phyloP scores from a whole-genome alignment of 2,888 invertebrate species.

The Aradus depressus region DNA sequence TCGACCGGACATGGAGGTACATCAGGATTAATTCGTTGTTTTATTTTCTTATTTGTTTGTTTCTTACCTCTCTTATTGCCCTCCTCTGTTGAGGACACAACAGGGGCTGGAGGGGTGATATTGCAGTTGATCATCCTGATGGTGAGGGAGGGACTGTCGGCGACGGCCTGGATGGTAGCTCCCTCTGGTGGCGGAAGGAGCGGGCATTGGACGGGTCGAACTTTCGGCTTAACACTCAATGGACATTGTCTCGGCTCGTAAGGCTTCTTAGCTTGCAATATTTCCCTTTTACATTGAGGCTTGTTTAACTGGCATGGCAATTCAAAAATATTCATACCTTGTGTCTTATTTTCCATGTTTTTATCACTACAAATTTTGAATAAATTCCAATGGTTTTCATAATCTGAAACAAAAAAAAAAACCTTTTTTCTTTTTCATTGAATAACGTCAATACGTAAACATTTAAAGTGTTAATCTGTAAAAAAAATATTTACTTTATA shows the following conservation, averaged over 20 bases:
- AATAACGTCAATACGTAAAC: too few relatives aligned
- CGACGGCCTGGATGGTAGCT: not conserved
- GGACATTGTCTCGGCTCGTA: conserved; percentile 13
- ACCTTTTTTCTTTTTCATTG: too few relatives aligned
- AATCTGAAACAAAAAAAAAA: too few relatives aligned
- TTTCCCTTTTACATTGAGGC: conserved; percentile 12
- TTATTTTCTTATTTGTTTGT: too few relatives aligned
- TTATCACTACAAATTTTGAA: too few relatives aligned
- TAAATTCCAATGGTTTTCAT: too few relatives aligned
- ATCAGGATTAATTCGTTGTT: too few relatives aligned
- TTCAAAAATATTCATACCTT: too few relatives aligned
- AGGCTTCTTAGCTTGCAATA: conserved; percentile 1
- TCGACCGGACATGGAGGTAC: not conserved
- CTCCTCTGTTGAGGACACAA: not conserved
- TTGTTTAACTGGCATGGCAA: conserved; percentile 7
- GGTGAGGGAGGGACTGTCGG: conserved; percentile 1
- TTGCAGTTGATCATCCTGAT: conserved; percentile 6
- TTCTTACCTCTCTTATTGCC: not conserved
- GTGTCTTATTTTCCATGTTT: too few relatives aligned
- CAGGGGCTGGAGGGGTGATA: not conserved
- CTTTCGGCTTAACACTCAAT: conserved; percentile 1
- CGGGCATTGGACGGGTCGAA: too few relatives aligned
- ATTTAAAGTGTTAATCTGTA: too few relatives aligned
- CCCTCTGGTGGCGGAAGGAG: conserved; percentile 1
- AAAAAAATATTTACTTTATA: too few relatives aligned